These are phyloP conservation scores for Centropyge bicolor DNA, from an alignment of 2,797 vertebrate species.

Conservation along the genomic window DNA sequence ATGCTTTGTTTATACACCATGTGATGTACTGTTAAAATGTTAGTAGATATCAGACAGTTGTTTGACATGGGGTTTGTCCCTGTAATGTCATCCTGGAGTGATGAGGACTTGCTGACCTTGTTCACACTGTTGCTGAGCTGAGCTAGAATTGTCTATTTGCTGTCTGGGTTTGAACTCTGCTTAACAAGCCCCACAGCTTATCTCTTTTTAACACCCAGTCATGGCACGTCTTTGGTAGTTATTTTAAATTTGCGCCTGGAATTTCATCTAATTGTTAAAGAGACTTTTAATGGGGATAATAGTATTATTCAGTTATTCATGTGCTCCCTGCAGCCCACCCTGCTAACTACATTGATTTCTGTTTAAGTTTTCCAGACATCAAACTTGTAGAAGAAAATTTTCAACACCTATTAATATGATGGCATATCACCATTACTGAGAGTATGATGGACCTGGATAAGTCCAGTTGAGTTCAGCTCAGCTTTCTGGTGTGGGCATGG, in stretches of 20 bases:
- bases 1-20: conserved; percentile 72
- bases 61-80: conserved; percentile 55
- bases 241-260: conserved; percentile 21
- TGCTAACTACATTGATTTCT: conserved; percentile 16
- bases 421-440: not conserved
- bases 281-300: conserved; percentile 14
- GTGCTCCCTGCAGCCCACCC: conserved; percentile 16
- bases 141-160: conserved; percentile 50
- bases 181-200: not conserved
- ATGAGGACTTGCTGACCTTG: conserved; percentile 65
- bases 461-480: conserved; percentile 71
- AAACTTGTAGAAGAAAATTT: conserved; percentile 2
- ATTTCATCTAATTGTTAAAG: conserved; percentile 14
- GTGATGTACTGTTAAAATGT: conserved; percentile 74
- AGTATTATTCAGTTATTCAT: conserved; percentile 6
- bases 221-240: conserved; percentile 12
- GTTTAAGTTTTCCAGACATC: conserved; percentile 12
- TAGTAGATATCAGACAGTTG: conserved; percentile 53
- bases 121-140: conserved; percentile 80
- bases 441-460: conserved; percentile 26
- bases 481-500: conserved; percentile 75
- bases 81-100: conserved; percentile 46
- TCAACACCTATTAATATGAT: conserved; percentile 10
- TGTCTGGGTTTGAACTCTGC: conserved; percentile 10
- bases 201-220: conserved; percentile 19